Evolutionary conservation across 2,113 vertebrate genomes (phyloP).

Genomic region (Lophura nycthemera): DNA sequence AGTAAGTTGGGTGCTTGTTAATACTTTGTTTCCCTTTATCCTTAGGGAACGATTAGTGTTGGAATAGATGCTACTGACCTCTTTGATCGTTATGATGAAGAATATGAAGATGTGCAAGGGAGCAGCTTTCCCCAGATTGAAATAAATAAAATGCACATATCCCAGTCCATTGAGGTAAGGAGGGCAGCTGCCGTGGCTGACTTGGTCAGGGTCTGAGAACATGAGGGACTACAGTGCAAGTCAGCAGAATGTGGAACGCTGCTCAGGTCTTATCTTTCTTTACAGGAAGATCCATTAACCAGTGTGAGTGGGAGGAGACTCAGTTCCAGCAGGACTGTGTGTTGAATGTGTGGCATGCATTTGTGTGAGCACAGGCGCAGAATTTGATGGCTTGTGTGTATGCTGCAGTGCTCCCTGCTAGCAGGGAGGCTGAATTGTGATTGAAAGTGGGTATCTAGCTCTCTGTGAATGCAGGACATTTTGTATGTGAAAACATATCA

Average conservation of each 20-base stretch:
- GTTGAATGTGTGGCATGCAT: rapidly evolving
- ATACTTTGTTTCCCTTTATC: slow-evolving; percentile 8
- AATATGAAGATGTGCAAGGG: slow-evolving; percentile 87
- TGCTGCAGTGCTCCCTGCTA: not conserved
- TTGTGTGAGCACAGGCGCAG: not conserved
- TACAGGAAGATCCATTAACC: not conserved
- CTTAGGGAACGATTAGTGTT: slow-evolving; percentile 94
- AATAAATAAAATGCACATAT: slow-evolving; percentile 99
- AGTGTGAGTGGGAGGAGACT: not conserved
- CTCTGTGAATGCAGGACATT: rapidly evolving
- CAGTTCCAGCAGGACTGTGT: not conserved
- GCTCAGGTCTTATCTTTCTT: not conserved
- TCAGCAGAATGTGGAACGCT: not conserved
- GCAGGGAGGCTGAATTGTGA: not conserved
- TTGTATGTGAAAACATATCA: rapidly evolving
- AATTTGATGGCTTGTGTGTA: not conserved
- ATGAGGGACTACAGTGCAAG: not conserved
- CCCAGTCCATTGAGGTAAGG: slow-evolving; percentile 97
- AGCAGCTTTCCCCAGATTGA: slow-evolving; percentile 91
- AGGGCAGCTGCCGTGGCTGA: rapidly evolving
- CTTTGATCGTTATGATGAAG: slow-evolving; percentile 96
- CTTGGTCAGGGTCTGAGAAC: not conserved
- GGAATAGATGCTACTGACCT: slow-evolving; percentile 97
- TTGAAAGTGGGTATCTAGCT: too few species aligned
- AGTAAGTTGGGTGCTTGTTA: rapidly evolving